A percentile compares a stretch with the other conserved stretches of the same genome.
These are phyloP conservation scores for Dendrophyllia cribrosa DNA, from an alignment of 64 coral and sea anemone species.

Conservation along the genomic window DNA sequence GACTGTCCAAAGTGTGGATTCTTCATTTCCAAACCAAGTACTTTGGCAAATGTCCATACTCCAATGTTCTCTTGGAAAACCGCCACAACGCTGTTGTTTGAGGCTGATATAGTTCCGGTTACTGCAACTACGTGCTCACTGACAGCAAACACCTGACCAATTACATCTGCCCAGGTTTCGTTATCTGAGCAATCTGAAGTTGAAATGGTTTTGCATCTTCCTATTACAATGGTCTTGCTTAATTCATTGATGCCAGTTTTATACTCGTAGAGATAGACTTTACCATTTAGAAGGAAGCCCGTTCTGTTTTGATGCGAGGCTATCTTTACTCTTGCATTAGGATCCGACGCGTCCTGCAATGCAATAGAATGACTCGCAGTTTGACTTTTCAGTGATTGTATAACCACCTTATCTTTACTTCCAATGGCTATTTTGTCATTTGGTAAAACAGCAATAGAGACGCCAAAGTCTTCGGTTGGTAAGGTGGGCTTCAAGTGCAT, in stretches of 20 bases:
- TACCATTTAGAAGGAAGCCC: slow-evolving; percentile 2
- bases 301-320: neutral
- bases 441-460: slow-evolving; percentile 20
- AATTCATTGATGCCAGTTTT: neutral
- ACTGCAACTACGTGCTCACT: slow-evolving; percentile 57
- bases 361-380: neutral
- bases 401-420: neutral
- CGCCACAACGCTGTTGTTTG: slow-evolving; percentile 62
- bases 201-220: slow-evolving; percentile 32
- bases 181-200: slow-evolving; percentile 16
- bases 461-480: slow-evolving; percentile 35
- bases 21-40: slow-evolving; percentile 11
- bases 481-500: slow-evolving; percentile 45
- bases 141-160: slow-evolving; percentile 55
- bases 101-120: slow-evolving; percentile 19
- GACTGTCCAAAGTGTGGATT: slow-evolving; percentile 50
- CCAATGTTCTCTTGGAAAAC: slow-evolving; percentile 57
- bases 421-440: slow-evolving; percentile 24
- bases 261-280: neutral
- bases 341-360: neutral
- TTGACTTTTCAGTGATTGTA: slow-evolving; percentile 9
- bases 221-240: neutral
- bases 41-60: slow-evolving; percentile 49
- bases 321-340: slow-evolving; percentile 17
- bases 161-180: slow-evolving; percentile 53